A percentile compares a stretch with the other conserved stretches of the same genome.
These are phyloP conservation scores for Pomacea canaliculata DNA, from an alignment of 2,888 invertebrate genomes.

Conservation along the genomic window DNA sequence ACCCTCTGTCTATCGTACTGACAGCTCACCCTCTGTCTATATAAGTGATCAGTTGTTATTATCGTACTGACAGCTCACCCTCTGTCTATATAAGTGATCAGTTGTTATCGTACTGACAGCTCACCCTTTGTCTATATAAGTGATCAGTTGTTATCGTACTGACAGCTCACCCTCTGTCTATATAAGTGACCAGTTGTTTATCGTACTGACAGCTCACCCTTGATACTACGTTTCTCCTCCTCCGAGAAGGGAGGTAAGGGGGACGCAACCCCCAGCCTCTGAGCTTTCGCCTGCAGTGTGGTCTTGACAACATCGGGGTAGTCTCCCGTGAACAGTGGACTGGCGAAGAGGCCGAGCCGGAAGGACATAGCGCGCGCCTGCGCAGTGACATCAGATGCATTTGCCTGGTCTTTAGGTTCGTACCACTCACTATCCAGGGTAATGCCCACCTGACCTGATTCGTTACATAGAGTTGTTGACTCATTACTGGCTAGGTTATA, in stretches of 20 bases:
- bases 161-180: no score
- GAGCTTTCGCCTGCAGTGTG: slow-evolving; percentile 15
- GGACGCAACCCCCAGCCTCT: background rate
- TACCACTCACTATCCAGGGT: slow-evolving; percentile 53
- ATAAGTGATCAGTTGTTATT: no score
- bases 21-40: no score
- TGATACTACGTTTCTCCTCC: slow-evolving; percentile 45
- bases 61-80: no score
- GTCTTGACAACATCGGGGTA: slow-evolving; percentile 66
- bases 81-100: no score
- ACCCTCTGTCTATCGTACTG: no score
- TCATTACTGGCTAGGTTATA: no score
- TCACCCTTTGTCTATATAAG: no score
- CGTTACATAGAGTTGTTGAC: no score
- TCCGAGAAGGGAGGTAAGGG: slow-evolving; percentile 8
- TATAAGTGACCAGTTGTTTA: no score
- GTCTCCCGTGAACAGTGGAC: slow-evolving; percentile 71
- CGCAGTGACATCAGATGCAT: slow-evolving; percentile 47
- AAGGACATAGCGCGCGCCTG: slow-evolving; percentile 48
- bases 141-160: no score
- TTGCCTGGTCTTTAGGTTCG: slow-evolving; percentile 48
- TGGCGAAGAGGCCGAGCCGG: slow-evolving; percentile 61
- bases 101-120: no score
- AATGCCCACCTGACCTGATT: slow-evolving; percentile 52
- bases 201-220: slow-evolving; percentile 39